Conservation (phyloP, 2,888 invertebrate genomes). For the Tricholauxania praeusta region DNA sequence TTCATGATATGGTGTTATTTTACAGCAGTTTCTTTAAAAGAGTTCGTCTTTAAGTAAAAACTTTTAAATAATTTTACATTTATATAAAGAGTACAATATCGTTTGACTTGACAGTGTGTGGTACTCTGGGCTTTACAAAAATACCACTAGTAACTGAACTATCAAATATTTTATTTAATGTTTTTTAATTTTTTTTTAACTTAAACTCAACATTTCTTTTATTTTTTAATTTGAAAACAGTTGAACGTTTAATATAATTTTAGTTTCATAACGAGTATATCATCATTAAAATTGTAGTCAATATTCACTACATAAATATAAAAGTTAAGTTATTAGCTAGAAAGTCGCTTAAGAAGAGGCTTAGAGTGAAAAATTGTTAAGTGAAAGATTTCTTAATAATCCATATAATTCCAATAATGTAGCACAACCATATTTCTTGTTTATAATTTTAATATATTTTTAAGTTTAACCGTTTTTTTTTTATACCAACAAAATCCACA, state of each 20-base stretch:
- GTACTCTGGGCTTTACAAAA: neutral
- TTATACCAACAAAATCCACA: neutral
- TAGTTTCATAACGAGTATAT: neutral
- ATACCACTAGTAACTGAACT: constrained; percentile 22
- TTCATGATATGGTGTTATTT: constrained; percentile 63
- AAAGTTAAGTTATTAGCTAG: constrained; percentile 37
- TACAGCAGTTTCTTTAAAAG: constrained; percentile 50
- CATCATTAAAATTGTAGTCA: neutral
- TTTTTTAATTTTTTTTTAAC: constrained; percentile 9
- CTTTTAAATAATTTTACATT: constrained; percentile 13
- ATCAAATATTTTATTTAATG: constrained; percentile 22
- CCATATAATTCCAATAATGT: constrained; percentile 31
- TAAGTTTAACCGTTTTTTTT: constrained; percentile 24
- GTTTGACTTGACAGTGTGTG: neutral
- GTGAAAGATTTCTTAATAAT: constrained; percentile 12
- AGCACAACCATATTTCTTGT: constrained; percentile 53
- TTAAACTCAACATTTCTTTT: neutral
- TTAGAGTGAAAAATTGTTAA: constrained; percentile 17
- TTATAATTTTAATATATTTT: constrained; percentile 42
- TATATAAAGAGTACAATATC: constrained; percentile 25
- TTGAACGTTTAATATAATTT: constrained; percentile 14
- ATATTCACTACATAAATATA: constrained; percentile 8
- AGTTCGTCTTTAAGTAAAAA: constrained; percentile 27
- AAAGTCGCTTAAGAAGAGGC: constrained; percentile 41
- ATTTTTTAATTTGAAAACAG: neutral